Evolutionary conservation across 2,888 invertebrate species (phyloP).

Genomic region (Hyles lineata): DNA sequence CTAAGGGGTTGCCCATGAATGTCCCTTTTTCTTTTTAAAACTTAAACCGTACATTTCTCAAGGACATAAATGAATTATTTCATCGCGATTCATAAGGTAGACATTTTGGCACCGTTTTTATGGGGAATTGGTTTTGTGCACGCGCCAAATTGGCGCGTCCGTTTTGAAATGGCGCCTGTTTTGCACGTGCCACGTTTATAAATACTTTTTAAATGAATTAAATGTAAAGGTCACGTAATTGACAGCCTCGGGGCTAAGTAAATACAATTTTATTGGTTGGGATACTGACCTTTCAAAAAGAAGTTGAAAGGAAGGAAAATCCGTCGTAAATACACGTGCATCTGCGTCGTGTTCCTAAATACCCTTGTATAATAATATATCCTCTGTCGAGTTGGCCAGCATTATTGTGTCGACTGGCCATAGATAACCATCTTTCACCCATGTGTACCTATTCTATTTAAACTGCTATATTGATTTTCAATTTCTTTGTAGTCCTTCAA

Average conservation of each 20-base stretch:
- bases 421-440: too few species aligned
- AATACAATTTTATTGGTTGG: background rate
- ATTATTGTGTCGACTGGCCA: too few species aligned
- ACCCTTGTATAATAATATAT: too few species aligned
- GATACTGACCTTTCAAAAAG: background rate
- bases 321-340: too few species aligned
- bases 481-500: too few species aligned
- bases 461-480: too few species aligned
- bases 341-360: too few species aligned
- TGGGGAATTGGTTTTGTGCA: background rate
- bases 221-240: background rate
- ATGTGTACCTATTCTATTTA: too few species aligned
- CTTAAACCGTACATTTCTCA: background rate
- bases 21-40: background rate
- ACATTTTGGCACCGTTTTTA: constrained; percentile 3
- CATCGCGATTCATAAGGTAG: background rate
- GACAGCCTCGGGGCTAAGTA: background rate
- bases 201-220: background rate
- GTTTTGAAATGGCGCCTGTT: constrained; percentile 4
- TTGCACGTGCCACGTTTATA: background rate
- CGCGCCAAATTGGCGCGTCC: constrained; percentile 3
- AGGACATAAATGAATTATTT: background rate
- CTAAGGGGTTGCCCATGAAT: too few species aligned
- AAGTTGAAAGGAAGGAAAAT: too few species aligned
- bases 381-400: too few species aligned